These are phyloP conservation scores for Alloscopus bannaensis DNA, from an alignment of 2,888 invertebrate species.

Conservation along the genomic window DNA sequence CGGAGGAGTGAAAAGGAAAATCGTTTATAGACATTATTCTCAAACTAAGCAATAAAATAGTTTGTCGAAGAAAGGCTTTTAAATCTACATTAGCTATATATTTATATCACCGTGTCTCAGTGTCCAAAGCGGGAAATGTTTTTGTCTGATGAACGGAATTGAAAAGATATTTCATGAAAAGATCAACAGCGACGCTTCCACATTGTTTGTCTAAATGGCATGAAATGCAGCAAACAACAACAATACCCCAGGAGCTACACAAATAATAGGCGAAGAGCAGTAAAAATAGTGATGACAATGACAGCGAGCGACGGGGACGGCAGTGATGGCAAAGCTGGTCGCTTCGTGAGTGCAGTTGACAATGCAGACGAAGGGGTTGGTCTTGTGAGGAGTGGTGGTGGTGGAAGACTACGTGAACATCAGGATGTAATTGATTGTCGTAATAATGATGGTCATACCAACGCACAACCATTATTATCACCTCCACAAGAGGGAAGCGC, in stretches of 20 bases:
- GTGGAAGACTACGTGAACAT: conserved; percentile 12
- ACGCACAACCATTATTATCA: conserved; percentile 27
- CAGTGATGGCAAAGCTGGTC: background rate
- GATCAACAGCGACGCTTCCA: background rate
- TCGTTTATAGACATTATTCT: no score
- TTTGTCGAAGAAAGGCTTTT: no score
- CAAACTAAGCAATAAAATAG: no score
- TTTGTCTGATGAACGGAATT: background rate
- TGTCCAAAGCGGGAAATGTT: no score
- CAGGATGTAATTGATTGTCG: conserved; percentile 39
- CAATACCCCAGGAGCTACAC: no score
- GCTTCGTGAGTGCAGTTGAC: background rate
- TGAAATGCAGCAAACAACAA: background rate
- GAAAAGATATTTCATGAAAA: background rate
- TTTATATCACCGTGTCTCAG: no score
- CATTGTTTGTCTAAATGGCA: background rate
- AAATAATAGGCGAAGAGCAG: background rate
- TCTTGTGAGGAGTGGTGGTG: conserved; percentile 20
- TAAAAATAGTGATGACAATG: conserved; percentile 3
- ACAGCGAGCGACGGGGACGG: background rate
- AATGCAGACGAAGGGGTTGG: conserved; percentile 1
- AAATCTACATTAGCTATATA: no score
- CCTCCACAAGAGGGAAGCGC: conserved; percentile 7
- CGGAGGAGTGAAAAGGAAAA: background rate
- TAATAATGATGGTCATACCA: conserved; percentile 38